Evolutionary conservation across 1,140 invertebrate genomes (phyloP).

Genomic region (Pseudomyrmex concolor): DNA sequence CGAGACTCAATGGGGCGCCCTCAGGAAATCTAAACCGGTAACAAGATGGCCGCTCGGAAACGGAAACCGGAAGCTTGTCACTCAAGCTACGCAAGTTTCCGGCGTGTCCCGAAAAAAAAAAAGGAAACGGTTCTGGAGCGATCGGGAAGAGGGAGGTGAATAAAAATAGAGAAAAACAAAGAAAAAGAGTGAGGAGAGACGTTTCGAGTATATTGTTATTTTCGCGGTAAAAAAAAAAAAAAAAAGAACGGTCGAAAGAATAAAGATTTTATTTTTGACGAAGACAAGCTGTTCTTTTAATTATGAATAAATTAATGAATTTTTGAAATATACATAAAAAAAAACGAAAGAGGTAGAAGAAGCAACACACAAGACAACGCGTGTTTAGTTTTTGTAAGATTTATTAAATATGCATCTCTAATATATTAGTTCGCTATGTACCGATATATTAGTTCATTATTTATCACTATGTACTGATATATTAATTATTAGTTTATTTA

Average conservation of each 20-base stretch:
- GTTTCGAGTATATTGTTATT: conserved; percentile 55
- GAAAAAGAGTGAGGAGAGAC: conserved; percentile 1
- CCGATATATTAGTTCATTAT: no score
- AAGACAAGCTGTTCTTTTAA: no score
- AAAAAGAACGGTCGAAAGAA: no score
- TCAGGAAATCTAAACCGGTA: conserved; percentile 84
- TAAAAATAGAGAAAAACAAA: conserved; percentile 4
- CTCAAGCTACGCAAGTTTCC: conserved; percentile 83
- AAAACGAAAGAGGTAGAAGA: no score
- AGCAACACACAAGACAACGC: neutral
- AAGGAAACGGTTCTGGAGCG: conserved; percentile 70
- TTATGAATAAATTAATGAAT: no score
- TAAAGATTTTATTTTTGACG: neutral
- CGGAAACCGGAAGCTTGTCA: conserved; percentile 85
- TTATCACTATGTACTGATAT: no score
- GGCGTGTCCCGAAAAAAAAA: conserved; percentile 79
- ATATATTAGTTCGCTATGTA: conserved; percentile 84
- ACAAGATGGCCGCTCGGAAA: conserved; percentile 85
- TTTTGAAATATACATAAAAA: no score
- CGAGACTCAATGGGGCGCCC: conserved; percentile 68
- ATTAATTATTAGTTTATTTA: no score
- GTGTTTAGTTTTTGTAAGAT: conserved; percentile 52
- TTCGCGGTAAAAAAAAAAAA: conserved; percentile 14
- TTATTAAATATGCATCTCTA: conserved; percentile 82
- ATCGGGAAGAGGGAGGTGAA: conserved; percentile 45